Conservation (phyloP, 1,140 invertebrate genomes). For the Drosophila lacertosa region DNA sequence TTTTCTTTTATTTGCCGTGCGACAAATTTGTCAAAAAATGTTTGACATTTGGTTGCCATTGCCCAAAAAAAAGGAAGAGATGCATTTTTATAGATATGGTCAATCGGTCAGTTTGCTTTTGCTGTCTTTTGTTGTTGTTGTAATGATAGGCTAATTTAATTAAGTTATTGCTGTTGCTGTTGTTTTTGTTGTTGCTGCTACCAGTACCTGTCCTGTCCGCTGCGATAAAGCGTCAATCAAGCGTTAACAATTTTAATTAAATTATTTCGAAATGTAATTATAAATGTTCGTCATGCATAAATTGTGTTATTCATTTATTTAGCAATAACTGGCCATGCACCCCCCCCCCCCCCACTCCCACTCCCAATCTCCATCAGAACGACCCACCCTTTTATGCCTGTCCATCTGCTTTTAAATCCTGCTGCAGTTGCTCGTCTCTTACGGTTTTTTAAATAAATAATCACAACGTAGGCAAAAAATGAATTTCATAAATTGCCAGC, state of each 20-base stretch:
- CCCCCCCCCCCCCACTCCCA: not conserved
- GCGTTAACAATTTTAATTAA: slow-evolving; percentile 83
- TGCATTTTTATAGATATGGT: slow-evolving; percentile 50
- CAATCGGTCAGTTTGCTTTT: slow-evolving; percentile 71
- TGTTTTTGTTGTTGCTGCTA: too few relatives aligned
- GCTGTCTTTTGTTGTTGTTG: slow-evolving; percentile 21
- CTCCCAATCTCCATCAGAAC: too few relatives aligned
- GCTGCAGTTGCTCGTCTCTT: slow-evolving; percentile 40
- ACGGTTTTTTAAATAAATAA: slow-evolving; percentile 79
- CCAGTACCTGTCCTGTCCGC: slow-evolving; percentile 39
- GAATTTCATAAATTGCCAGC: slow-evolving; percentile 75
- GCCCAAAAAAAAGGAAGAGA: slow-evolving; percentile 2
- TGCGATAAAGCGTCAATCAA: slow-evolving; percentile 80
- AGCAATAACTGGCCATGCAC: slow-evolving; percentile 30
- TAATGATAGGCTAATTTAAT: slow-evolving; percentile 76
- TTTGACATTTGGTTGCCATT: slow-evolving; percentile 28
- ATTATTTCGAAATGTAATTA: slow-evolving; percentile 83
- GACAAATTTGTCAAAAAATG: slow-evolving; percentile 58
- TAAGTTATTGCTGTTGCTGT: slow-evolving; percentile 46
- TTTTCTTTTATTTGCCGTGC: slow-evolving; percentile 39
- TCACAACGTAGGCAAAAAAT: slow-evolving; percentile 80
- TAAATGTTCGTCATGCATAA: slow-evolving; percentile 81
- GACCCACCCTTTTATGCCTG: not conserved
- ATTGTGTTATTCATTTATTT: slow-evolving; percentile 82
- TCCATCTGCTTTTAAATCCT: slow-evolving; percentile 2